Evolutionary conservation across 2,888 invertebrate species (phyloP), one percentile per base, ranked within the genome.

Genomic region (Cheilosia vernalis): DNA sequence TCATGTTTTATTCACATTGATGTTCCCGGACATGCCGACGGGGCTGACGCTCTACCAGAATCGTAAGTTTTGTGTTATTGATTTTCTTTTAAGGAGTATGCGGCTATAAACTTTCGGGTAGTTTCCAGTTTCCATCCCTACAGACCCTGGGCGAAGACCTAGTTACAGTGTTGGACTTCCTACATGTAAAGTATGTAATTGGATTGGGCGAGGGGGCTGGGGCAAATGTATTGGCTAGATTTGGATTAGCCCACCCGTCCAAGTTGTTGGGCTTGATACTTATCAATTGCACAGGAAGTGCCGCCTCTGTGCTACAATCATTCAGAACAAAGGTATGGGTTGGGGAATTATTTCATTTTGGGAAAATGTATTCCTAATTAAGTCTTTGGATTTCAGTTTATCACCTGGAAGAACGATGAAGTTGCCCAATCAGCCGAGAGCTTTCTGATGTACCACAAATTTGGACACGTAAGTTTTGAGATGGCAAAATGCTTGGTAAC

Each of bases 181-280:
- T 97, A 42, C 96, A 96, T 91, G 95, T 97, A 30, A 95, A 95
- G 88, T 95, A 97, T 90, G 96, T 96, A 13, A 95, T 97, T 66
- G 96, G 97, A 0, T 92, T 97, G 61, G 97, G 97, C 2, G 97
- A 97, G 90, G 97, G 97, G 2, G 97, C 97, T 2, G 97, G 97
- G 0, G 97, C 97, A 81, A 97, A 97, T 92, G 95, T 97, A 63
- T 93, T 97, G 70, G 96, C 97, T 3, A 94, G 97, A 85, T 97
- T 97, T 90, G 97, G 97, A 84, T 93, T 97, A 89, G 95, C 95
- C 19, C 95, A 97, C 92, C 96, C 97, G 0, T 94, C 95, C 21
- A 93, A 97, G 53, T 94, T 95, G 58, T 93, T 97, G 85, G 97
- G 97, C 33, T 94, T 97, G 47, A 94, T 97, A 89, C 93, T 98